Evolutionary conservation across 2,113 vertebrate species (phyloP).

Genomic region (Capreolus pygargus): DNA sequence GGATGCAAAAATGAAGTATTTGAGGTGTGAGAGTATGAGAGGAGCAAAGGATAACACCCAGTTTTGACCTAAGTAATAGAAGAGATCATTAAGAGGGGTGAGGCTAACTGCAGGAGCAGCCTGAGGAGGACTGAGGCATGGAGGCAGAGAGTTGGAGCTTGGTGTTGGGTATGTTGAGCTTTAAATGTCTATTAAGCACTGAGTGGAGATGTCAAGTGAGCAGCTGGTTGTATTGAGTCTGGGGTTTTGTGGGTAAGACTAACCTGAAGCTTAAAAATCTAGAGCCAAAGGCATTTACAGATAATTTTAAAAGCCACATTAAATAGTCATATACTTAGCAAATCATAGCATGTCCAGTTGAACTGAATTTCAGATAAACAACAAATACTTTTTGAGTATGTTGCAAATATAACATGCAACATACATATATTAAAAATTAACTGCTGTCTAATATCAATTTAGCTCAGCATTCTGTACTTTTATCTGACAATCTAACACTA

Average conservation of each 20-base stretch:
- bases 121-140: accelerated
- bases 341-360: not conserved
- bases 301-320: not conserved
- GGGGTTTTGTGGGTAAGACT: not conserved
- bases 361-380: slow-evolving; percentile 5
- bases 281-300: not conserved
- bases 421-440: not conserved
- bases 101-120: not conserved
- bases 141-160: not conserved
- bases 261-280: not conserved
- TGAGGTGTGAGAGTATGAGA: not conserved
- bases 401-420: not conserved
- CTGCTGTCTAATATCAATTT: not conserved
- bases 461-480: not conserved
- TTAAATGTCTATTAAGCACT: not conserved
- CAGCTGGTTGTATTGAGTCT: not conserved
- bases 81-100: not conserved
- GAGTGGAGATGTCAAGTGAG: not conserved
- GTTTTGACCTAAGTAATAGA: not conserved
- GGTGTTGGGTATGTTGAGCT: not conserved
- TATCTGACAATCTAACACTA: not conserved
- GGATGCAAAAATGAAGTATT: not conserved
- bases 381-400: not conserved
- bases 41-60: not conserved
- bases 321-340: not conserved